Conservation (phyloP, 2,888 invertebrate species). For the Seira sanloemensis region DNA sequence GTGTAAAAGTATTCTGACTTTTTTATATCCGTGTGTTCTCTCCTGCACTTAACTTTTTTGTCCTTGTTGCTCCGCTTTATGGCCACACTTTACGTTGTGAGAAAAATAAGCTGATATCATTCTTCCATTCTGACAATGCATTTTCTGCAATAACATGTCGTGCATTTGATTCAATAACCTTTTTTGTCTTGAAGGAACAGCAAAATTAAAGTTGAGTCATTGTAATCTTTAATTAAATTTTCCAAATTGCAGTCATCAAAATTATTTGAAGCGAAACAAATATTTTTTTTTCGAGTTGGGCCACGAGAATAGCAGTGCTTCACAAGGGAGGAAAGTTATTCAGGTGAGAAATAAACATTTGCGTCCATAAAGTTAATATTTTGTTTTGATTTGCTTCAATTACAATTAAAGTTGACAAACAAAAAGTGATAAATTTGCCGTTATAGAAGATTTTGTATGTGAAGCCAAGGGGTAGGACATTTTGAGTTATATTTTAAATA, state of each 20-base stretch:
- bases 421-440: no score
- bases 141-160: no score
- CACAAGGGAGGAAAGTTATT: no score
- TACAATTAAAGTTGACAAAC: no score
- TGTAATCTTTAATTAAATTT: neutral
- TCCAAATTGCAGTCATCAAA: neutral
- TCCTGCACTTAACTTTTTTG: no score
- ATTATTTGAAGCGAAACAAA: neutral
- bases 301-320: no score
- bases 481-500: no score
- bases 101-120: neutral
- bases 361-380: neutral
- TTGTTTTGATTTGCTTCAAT: no score
- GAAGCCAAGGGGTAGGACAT: no score
- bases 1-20: neutral
- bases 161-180: neutral
- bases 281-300: no score
- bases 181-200: neutral
- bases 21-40: neutral
- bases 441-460: no score
- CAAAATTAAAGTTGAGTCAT: neutral
- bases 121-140: neutral
- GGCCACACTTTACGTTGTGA: neutral
- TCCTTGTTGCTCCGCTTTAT: neutral
- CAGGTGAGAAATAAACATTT: no score